A percentile compares a stretch with the other conserved stretches of the same genome.
phyloP scores from a whole-genome alignment of 30 jellyfish, hydroid and myxozoan species.

The Phacellophora camtschatica region DNA sequence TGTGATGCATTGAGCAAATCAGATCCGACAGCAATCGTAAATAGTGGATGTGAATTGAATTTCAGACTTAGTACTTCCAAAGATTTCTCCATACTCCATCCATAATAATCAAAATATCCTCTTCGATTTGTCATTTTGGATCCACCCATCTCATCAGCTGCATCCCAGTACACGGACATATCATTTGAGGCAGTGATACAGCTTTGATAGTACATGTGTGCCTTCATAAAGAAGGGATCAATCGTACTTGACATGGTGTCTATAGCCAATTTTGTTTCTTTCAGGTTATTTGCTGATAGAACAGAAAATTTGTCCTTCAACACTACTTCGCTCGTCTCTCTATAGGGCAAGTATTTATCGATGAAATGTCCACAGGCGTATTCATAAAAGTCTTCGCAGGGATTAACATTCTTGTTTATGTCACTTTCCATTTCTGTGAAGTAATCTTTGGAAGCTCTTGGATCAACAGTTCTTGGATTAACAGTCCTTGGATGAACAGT shows the following conservation, averaged over 20 bases:
- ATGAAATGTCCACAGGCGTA: constrained; percentile 32
- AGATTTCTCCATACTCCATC: no score
- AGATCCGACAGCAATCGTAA: background rate
- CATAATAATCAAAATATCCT: background rate
- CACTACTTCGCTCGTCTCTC: background rate
- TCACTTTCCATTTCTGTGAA: constrained; percentile 43
- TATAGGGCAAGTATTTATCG: constrained; percentile 8
- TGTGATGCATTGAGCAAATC: constrained; percentile 18
- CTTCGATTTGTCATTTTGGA: no score
- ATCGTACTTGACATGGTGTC: constrained; percentile 18
- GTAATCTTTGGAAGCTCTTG: no score
- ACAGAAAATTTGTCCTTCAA: background rate
- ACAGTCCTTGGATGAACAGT: no score
- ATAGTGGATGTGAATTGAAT: constrained; percentile 19
- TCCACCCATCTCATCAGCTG: constrained; percentile 30
- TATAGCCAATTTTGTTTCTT: background rate
- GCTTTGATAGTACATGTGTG: no score
- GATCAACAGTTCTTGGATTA: no score
- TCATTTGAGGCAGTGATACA: background rate
- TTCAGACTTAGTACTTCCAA: background rate
- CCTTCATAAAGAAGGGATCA: constrained; percentile 23
- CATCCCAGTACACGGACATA: background rate
- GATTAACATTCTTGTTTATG: constrained; percentile 12
- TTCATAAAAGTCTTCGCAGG: no score
- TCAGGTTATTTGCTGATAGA: background rate